A percentile compares a stretch with the other conserved stretches of the same genome.
phyloP scores from a whole-genome alignment of 2,113 vertebrate species.

The Myotis yumanensis region DNA sequence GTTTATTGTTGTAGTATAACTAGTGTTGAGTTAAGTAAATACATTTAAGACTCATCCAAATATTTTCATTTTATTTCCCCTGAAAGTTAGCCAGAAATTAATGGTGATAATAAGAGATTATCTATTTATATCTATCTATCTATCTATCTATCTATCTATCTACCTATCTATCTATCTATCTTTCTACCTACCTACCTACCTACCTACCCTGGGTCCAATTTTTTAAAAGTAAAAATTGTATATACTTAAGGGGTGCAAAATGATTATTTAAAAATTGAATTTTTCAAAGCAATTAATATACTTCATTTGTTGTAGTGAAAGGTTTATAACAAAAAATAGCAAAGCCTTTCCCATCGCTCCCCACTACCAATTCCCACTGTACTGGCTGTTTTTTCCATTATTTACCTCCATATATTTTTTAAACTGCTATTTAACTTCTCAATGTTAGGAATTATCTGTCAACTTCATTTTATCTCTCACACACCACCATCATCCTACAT shows the following conservation, averaged over 20 bases:
- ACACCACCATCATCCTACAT: background rate
- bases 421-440: background rate
- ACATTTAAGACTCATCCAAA: background rate
- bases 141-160: background rate
- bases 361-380: background rate
- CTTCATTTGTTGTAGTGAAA: background rate
- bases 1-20: background rate
- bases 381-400: background rate
- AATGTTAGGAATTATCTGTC: background rate
- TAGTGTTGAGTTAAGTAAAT: slow-evolving; percentile 15
- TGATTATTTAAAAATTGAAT: background rate
- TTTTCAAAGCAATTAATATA: background rate
- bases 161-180: too few species aligned
- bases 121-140: background rate
- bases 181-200: too few species aligned
- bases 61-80: background rate
- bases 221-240: background rate
- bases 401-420: background rate
- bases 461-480: background rate
- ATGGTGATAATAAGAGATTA: background rate
- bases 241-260: background rate
- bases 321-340: background rate
- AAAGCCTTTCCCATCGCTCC: background rate
- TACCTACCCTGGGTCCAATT: background rate
- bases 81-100: slow-evolving; percentile 16